phyloP scores from a whole-genome alignment of 1,140 invertebrate species.

The Diachasmimorpha longicaudata region DNA sequence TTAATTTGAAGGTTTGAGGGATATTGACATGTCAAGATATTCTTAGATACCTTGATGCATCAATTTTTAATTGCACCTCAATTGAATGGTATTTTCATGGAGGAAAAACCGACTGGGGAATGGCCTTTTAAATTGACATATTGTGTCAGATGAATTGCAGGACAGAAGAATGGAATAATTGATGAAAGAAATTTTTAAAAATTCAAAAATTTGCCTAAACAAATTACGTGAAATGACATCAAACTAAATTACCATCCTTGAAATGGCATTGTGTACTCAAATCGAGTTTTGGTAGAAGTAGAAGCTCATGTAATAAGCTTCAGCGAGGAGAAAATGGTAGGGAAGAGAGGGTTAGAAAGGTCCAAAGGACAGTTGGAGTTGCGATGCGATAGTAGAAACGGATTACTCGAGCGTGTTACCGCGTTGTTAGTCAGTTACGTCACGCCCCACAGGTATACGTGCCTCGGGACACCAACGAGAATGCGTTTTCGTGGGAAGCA shows the following conservation, averaged over 20 bases:
- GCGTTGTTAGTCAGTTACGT: constrained; percentile 36
- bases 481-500: constrained; percentile 4
- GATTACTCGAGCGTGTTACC: constrained; percentile 36
- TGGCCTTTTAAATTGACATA: no score
- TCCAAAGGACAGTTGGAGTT: constrained; percentile 6
- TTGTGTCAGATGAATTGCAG: no score
- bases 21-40: no score
- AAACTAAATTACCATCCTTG: neutral
- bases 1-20: no score
- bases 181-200: neutral
- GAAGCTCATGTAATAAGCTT: constrained; percentile 4
- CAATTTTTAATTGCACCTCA: no score
- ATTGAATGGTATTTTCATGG: no score
- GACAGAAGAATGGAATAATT: no score
- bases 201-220: neutral
- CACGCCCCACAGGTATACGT: constrained; percentile 33
- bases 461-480: constrained; percentile 20
- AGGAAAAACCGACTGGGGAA: no score
- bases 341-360: neutral
- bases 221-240: neutral
- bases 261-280: neutral
- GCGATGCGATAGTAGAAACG: constrained; percentile 32
- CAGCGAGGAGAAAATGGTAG: neutral
- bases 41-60: no score
- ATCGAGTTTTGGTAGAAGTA: constrained; percentile 7